Conservation (phyloP, 2,113 vertebrate genomes). For the Amazona guildingii region DNA sequence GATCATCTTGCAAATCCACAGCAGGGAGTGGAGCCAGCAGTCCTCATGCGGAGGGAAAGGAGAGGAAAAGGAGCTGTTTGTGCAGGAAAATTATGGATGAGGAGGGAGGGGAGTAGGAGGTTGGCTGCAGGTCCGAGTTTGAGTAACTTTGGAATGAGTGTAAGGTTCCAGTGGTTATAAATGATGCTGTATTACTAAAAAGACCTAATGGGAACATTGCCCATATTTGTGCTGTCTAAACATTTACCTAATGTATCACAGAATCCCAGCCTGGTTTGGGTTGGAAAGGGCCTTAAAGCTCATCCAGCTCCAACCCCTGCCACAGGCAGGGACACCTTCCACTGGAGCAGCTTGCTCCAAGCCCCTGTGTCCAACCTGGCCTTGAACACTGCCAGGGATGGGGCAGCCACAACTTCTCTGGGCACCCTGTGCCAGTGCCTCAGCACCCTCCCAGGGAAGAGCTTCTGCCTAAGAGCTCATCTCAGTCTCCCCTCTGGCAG, state of each 20-base stretch:
- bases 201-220: not conserved
- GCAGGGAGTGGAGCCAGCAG: not conserved
- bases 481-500: not conserved
- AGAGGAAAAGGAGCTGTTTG: not conserved
- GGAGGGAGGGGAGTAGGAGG: not conserved
- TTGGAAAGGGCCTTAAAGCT: not conserved
- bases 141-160: not conserved
- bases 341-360: not conserved
- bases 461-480: no score
- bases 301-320: not conserved
- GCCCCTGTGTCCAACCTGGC: not conserved
- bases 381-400: no score
- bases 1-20: not conserved
- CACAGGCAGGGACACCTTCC: not conserved
- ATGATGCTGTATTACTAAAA: not conserved
- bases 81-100: not conserved
- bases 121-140: not conserved
- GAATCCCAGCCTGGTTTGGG: not conserved
- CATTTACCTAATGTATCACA: not conserved
- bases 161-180: not conserved
- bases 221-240: not conserved
- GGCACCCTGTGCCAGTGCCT: no score
- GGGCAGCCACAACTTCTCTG: no score
- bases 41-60: fast-evolving
- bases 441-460: no score